Conservation (phyloP, 2,888 invertebrate species). For the Aleiodes alternator region DNA sequence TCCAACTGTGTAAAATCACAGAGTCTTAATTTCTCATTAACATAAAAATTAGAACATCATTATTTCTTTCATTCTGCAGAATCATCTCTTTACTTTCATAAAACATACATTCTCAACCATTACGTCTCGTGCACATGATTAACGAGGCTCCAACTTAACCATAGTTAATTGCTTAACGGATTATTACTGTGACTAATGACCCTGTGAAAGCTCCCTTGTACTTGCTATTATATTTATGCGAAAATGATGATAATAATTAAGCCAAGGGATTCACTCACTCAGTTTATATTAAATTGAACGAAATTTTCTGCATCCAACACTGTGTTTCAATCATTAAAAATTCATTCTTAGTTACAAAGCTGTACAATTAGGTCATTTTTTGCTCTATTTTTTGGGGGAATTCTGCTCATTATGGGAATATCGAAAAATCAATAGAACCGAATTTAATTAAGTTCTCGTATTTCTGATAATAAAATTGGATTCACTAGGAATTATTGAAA, state of each 20-base stretch:
- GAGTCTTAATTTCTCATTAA: no score
- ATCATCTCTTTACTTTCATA: no score
- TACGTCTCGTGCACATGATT: constrained; percentile 43
- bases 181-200: constrained; percentile 57
- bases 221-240: constrained; percentile 30
- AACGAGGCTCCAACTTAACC: constrained; percentile 55
- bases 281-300: constrained; percentile 2
- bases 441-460: background rate
- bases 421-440: background rate
- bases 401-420: no score
- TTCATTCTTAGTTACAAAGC: constrained; percentile 8
- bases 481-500: background rate
- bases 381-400: no score
- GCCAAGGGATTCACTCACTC: constrained; percentile 33
- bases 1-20: no score
- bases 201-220: constrained; percentile 43
- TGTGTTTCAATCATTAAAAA: constrained; percentile 18
- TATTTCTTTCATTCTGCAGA: no score
- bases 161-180: constrained; percentile 56
- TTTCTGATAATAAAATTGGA: background rate
- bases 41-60: no score
- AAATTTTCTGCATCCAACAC: constrained; percentile 4
- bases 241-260: constrained; percentile 50
- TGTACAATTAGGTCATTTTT: background rate
- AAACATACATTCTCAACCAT: no score